Base-by-base conservation (phyloP, 2,797 vertebrate genomes). In the Melanotaenia parkinsoni region DNA sequence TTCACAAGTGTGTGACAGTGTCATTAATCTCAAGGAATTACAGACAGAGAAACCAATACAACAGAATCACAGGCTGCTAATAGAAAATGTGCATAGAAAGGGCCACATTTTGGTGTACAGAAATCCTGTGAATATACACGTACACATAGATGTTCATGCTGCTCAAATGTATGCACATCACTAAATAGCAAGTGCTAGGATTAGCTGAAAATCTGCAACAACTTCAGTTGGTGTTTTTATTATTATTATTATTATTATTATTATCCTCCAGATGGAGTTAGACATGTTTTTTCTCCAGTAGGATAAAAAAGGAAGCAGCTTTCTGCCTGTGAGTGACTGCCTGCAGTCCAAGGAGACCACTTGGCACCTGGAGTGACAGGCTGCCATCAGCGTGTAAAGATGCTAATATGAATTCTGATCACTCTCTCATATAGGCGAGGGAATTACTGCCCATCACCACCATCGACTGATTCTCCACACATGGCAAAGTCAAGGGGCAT, bases 391-490 rank as follows among this genome's bases (percentile, higher is more conserved):
- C 45, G 74, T 83, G 82, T 79, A 90, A 91, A 93, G 89, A 92
- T 88, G 90, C 88, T 91, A 90, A 92, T 94, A 91, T 88, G 89
- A 92, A 94, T 94, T 93, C 90, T 90, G 90, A 93, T 92, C 93
- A 91, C 90, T 92, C 84, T 71, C 88, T 91, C 86, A 75, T 78
- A 87, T 79, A 87, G 89, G 80, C 88, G 64, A 70, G 89, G 89
- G 91, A 90, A 90, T 93, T 90, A 88, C 87, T 80, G 84, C 83
- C 88, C 82, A 86, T 91, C 90, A 85, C 82, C 73, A 63, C 59
- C 61, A 45, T 86, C 79, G 61, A 70, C 80, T 85, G 83, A 84
- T 89, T 87, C 85, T 91, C 86, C 86, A 85, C 90, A 90, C 90
- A 89, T 89, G 91, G 90, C 80, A 82, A 85, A 89, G 91, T 93